Conservation (phyloP, 2,888 invertebrate genomes). For the Linnaemya vulpina region DNA sequence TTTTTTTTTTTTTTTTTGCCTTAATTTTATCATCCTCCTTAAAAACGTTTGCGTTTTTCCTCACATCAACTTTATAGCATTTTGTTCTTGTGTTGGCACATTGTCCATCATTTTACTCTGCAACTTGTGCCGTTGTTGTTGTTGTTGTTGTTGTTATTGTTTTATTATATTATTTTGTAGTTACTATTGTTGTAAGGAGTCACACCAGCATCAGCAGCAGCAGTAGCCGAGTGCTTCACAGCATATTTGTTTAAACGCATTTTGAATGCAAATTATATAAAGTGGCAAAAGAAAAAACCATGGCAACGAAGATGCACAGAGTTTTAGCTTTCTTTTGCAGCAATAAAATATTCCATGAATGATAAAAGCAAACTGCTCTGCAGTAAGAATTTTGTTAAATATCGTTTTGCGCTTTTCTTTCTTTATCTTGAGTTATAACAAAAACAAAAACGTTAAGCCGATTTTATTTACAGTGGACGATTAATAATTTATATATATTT, state of each 20-base stretch:
- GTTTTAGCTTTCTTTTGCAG: not conserved
- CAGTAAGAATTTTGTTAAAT: conserved; percentile 5
- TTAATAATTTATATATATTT: no score
- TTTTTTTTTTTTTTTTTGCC: conserved; percentile 26
- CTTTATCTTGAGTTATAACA: not conserved
- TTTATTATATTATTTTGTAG: conserved; percentile 26
- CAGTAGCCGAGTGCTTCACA: conserved; percentile 19
- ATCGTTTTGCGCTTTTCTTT: not conserved
- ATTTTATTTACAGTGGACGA: not conserved
- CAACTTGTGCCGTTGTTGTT: conserved; percentile 16
- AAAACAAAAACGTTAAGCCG: not conserved
- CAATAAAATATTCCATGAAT: conserved; percentile 35
- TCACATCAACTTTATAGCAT: conserved; percentile 50
- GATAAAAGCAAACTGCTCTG: conserved; percentile 2
- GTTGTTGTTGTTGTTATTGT: conserved; percentile 7
- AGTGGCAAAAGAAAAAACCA: not conserved
- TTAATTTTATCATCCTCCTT: conserved; percentile 19
- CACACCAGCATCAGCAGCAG: conserved; percentile 1
- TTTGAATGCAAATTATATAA: conserved; percentile 42
- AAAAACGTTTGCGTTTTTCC: conserved; percentile 28
- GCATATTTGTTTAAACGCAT: conserved; percentile 58
- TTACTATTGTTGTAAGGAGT: conserved; percentile 23
- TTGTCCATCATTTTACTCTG: conserved; percentile 65
- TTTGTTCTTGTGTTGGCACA: conserved; percentile 65
- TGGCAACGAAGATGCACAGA: not conserved